phyloP scores from a whole-genome alignment of 2,888 invertebrate species.

The Leptarthrus brevirostris region DNA sequence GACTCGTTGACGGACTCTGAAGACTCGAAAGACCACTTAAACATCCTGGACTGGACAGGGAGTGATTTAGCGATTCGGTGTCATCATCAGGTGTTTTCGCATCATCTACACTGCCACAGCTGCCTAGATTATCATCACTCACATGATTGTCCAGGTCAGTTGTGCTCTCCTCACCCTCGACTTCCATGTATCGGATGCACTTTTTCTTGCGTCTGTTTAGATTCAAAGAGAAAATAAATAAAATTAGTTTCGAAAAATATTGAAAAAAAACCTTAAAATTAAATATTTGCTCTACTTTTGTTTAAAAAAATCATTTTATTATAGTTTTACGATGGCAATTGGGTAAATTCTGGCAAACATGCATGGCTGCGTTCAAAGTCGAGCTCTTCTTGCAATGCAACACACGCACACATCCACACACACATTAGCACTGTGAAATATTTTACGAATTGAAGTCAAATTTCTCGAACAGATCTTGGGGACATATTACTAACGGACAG shows the following conservation, averaged over 20 bases:
- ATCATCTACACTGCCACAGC: conserved; percentile 83
- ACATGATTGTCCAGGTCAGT: conserved; percentile 67
- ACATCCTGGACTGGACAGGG: conserved; percentile 72
- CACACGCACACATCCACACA: too few species aligned
- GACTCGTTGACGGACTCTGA: conserved; percentile 77
- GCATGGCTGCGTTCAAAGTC: too few species aligned
- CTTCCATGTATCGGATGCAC: conserved; percentile 95
- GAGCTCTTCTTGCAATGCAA: too few species aligned
- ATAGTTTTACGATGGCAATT: too few species aligned
- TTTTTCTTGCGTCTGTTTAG: conserved; percentile 92
- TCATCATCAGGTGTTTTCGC: conserved; percentile 76
- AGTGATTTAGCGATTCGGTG: conserved; percentile 74
- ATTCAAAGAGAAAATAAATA: conserved; percentile 4
- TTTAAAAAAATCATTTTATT: too few species aligned
- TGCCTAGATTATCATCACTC: conserved; percentile 80
- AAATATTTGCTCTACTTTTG: neutral
- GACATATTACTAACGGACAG: too few species aligned
- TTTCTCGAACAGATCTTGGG: too few species aligned
- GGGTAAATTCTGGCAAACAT: too few species aligned
- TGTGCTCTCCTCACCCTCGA: conserved; percentile 75
- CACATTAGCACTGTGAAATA: too few species aligned
- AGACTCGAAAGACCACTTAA: conserved; percentile 76
- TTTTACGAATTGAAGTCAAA: too few species aligned
- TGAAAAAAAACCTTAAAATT: conserved; percentile 2
- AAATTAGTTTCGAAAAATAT: neutral